Evolutionary conservation across 2,888 invertebrate genomes (phyloP).

Genomic region (Scrobipalpa costella): DNA sequence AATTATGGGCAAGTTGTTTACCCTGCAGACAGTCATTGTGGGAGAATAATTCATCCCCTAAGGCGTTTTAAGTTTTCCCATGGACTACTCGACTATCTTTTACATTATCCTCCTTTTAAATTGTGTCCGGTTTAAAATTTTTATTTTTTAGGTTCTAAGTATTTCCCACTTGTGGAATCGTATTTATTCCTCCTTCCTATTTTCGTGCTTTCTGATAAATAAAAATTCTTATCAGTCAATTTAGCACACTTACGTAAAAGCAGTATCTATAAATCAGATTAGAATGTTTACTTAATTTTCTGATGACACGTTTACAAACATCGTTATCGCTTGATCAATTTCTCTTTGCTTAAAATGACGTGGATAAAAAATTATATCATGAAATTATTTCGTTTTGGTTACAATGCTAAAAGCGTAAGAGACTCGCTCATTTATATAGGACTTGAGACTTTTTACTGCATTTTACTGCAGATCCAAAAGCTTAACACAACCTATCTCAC

Average conservation of each 20-base stretch:
- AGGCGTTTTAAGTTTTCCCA: background rate
- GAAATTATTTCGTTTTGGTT: constrained; percentile 1
- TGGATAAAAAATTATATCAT: background rate
- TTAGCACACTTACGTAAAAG: constrained; percentile 9
- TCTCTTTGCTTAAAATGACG: background rate
- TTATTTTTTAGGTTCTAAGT: background rate
- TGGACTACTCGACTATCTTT: background rate
- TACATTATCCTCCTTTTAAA: background rate
- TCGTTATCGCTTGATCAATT: constrained; percentile 6
- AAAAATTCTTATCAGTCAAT: background rate
- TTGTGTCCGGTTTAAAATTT: background rate
- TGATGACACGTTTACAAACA: constrained; percentile 8
- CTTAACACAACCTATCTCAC: too few species aligned
- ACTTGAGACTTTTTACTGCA: too few species aligned
- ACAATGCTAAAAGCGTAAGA: background rate
- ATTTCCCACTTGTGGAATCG: background rate
- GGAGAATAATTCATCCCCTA: background rate
- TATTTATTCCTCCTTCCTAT: background rate
- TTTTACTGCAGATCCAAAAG: background rate
- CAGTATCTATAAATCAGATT: constrained; percentile 14
- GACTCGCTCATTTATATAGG: background rate
- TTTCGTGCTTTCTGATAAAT: background rate
- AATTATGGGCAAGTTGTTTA: constrained; percentile 15
- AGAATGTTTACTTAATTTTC: constrained; percentile 13
- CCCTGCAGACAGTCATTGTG: background rate